These are phyloP conservation scores for Nomada fabriciana DNA, from an alignment of 2,888 invertebrate species.

Conservation along the genomic window DNA sequence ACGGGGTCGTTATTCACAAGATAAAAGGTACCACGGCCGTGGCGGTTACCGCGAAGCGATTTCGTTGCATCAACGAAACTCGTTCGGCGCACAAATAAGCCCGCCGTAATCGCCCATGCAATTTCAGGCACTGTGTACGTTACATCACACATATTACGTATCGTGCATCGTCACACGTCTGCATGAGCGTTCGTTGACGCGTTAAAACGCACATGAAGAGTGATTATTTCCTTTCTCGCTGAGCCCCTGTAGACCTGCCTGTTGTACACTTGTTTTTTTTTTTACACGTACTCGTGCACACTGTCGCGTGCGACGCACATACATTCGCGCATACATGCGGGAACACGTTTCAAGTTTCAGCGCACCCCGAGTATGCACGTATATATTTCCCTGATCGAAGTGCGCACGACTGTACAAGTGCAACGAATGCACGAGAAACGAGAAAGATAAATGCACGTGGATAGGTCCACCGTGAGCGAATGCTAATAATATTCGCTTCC, in stretches of 20 bases:
- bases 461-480: conserved; percentile 69
- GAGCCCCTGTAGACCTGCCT: conserved; percentile 44
- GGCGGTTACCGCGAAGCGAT: conserved; percentile 38
- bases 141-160: conserved; percentile 59
- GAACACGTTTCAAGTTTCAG: not conserved
- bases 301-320: not conserved
- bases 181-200: conserved; percentile 52
- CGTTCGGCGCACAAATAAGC: conserved; percentile 51
- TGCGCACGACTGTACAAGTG: not conserved
- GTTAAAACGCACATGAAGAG: conserved; percentile 57
- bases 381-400: conserved; percentile 3
- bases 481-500: conserved; percentile 81
- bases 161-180: conserved; percentile 21
- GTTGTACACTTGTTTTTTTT: conserved; percentile 53
- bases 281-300: not conserved
- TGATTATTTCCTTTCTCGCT: conserved; percentile 69
- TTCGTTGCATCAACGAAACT: conserved; percentile 56
- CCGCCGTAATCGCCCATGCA: conserved; percentile 44
- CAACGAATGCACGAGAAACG: conserved; percentile 31
- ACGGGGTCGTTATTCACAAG: conserved; percentile 40
- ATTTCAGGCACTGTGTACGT: conserved; percentile 29
- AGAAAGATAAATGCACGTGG: conserved; percentile 47
- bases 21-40: conserved; percentile 29
- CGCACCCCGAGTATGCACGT: not conserved
- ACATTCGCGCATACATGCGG: not conserved